Percentiles rank a stretch among this genome's conserved stretches.
Evolutionary conservation across 2,797 vertebrate species (phyloP).

Genomic region (Gallinago stenura): DNA sequence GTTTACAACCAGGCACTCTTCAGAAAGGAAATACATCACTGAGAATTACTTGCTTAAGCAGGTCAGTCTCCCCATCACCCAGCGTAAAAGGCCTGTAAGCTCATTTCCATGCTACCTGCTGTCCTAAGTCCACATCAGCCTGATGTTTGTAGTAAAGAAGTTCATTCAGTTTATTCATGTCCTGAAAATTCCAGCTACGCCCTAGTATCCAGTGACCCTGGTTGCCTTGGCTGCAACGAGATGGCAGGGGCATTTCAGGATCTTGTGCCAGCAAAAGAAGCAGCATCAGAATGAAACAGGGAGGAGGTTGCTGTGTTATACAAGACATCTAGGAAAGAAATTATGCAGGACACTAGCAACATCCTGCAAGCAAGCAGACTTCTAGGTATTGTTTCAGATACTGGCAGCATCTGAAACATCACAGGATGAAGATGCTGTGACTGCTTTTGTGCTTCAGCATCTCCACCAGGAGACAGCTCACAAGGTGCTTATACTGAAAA

Average conservation of each 20-base stretch:
- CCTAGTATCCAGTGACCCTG: not conserved
- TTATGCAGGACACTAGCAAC: not conserved
- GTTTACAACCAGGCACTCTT: not conserved
- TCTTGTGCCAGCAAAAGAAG: constrained; percentile 1
- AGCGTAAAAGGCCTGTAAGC: not conserved
- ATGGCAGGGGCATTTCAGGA: constrained; percentile 9
- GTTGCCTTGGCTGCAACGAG: constrained; percentile 18
- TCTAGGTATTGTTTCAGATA: constrained; percentile 14
- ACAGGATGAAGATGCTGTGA: not conserved
- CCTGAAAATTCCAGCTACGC: not conserved
- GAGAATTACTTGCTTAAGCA: constrained; percentile 3
- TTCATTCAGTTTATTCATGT: not conserved
- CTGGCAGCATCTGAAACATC: not conserved
- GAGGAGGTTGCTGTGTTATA: not conserved
- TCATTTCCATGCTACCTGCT: not conserved
- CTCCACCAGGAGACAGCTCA: not conserved
- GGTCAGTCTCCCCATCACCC: not conserved
- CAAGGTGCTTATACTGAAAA: not conserved
- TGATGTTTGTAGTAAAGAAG: not conserved
- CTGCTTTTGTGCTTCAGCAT: not conserved
- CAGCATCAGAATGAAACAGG: not conserved
- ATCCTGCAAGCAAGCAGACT: constrained; percentile 1
- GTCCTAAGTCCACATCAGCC: not conserved
- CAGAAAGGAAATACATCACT: not conserved
- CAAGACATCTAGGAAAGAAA: constrained; percentile 6